Evolutionary conservation across 2,113 vertebrate species (phyloP), one percentile per base, ranked within the genome.

Genomic region (Manacus vitellinus): DNA sequence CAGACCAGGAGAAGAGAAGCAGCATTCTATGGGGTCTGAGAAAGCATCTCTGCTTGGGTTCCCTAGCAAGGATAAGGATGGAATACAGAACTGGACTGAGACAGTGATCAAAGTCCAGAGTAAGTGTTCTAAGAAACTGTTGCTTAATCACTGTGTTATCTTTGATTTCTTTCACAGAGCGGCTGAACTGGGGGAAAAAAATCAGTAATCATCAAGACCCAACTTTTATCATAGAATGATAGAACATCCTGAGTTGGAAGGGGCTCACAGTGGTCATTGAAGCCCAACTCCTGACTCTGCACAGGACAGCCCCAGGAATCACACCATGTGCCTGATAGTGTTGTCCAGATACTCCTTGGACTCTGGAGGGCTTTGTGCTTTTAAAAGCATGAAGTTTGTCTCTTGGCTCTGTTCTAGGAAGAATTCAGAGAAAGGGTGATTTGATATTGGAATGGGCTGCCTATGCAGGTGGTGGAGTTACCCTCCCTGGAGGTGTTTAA

Each of bases 1-100:
- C n/a, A 0, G 0, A 31, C 0, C 2, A 79, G 13, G 17, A 52
- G 13, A 67, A 31, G 22, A 83, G 47, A 55, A 70, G 37, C 46
- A 77, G 7, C 15, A 41, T 10, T 19, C 44, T 39, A 14, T 13
- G n/a, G 31, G 9, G 6, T 55, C 6, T 63, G 63, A 84, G 72
- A 75, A 86, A 39, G 5, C 27, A 21, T 56, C 21, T 61, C 27
- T 70, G 28, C 16, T 22, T 62, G 17, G 16, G 23, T 56, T 84
- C 19, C 5, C 12, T 51, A 44, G 35, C 10, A 90, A 74, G 9
- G 39, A 9, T 47, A 47, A 81, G 31, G 15, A 31, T 49, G 16
- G 39, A n/a, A 22, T 31, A 39, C 30, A 39, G 43, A 65, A 61
- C 10, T 55, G 51, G 8, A 22, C 44, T 54, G 20, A 84, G 43